A percentile compares a stretch with the other conserved stretches of the same genome.
phyloP scores from a whole-genome alignment of 1,140 invertebrate species.

The Cotesia vestalis region DNA sequence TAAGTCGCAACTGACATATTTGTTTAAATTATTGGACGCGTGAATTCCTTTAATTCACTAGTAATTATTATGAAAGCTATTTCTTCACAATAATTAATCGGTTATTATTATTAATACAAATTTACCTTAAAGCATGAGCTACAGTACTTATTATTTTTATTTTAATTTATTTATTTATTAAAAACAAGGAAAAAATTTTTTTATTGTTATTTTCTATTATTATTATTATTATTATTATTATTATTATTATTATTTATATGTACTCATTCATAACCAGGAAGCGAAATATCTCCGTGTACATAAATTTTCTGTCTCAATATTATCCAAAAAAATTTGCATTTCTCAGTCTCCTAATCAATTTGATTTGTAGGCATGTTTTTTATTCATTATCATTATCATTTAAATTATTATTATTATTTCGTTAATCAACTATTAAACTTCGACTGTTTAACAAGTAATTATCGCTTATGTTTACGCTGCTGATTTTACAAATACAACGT shows the following conservation, averaged over 20 bases:
- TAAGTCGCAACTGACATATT: conserved; percentile 21
- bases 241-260: no score
- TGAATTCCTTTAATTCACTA: conserved; percentile 23
- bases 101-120: not conserved
- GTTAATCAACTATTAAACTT: conserved; percentile 29
- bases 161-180: conserved; percentile 1
- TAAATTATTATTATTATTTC: conserved; percentile 11
- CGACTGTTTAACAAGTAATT: conserved; percentile 20
- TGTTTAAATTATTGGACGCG: conserved; percentile 24
- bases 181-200: not conserved
- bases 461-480: conserved; percentile 10
- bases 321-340: conserved; percentile 6
- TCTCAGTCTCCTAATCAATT: conserved; percentile 34
- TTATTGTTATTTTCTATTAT: not conserved
- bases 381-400: no score
- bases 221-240: no score
- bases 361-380: conserved; percentile 28
- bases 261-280: conserved; percentile 11
- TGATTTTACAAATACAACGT: not conserved
- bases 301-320: conserved; percentile 8
- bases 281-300: conserved; percentile 12
- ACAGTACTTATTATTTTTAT: not conserved
- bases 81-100: conserved; percentile 14
- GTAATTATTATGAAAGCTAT: conserved; percentile 18
- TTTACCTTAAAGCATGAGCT: conserved; percentile 11